Base-by-base conservation (phyloP, 2,888 invertebrate species). In the Cantharis rustica region DNA sequence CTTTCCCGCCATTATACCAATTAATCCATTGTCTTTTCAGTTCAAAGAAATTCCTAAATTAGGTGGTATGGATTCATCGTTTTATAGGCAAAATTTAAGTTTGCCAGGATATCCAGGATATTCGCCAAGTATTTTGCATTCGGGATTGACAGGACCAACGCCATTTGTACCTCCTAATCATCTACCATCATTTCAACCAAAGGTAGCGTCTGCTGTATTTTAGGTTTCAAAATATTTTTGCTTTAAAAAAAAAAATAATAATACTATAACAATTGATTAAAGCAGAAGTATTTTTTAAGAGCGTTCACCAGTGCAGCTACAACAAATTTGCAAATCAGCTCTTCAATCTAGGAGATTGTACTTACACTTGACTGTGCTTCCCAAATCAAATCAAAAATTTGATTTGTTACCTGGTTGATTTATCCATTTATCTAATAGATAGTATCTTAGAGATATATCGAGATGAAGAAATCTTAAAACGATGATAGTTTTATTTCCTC, bases 111-210 rank as follows among this genome's bases (percentile, higher is more conserved):
- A 96, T 88, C 94, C 96, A 1, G 92, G 93, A 61, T 94, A 94
- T 86, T 93, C 93, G 61, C 92, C 95, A 16, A 92, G 96, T 78
- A 89, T 96, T 74, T 89, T 96, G 79, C 96, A 95, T 89, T 94
- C 95, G 66, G 92, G 93, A 73, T 89, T 94, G 78, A 86, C 88
- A 13, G 92, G 93, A 66, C 91, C 95, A 23, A 95, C 96, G 71
- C 96, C 97, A 10, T 97, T 97, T 88, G 95, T 95, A 84, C 96
- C 96, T 78, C 96, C 97, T 27, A 94, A 94, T 86, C 96, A 96
- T 85, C 90, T 96, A 82, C 93, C 95, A 80, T 92, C 96, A 61
- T 96, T 96, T 88, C 95, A 96, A 83, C 96, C 96, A 84, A 96
- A 96, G 95, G 97, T 96, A 85, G 82, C 2, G n/a, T 47, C 47